These are phyloP conservation scores for Nothoprocta pentlandii DNA, from an alignment of 2,113 vertebrate species.

Conservation along the genomic window DNA sequence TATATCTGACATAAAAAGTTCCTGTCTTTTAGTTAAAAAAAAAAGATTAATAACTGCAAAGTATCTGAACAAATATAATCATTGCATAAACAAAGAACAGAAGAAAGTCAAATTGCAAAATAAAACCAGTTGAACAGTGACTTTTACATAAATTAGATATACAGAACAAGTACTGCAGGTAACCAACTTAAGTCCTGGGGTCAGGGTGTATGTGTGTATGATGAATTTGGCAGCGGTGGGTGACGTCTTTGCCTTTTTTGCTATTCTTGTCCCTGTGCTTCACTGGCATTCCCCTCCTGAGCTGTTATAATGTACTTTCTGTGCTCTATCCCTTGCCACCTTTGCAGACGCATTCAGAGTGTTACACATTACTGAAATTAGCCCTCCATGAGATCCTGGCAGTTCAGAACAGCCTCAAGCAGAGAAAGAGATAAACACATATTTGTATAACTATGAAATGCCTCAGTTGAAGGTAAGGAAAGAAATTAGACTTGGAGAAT, in stretches of 20 bases:
- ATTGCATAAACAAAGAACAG: background rate
- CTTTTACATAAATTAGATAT: background rate
- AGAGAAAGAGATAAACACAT: slow-evolving; percentile 63
- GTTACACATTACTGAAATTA: slow-evolving; percentile 58
- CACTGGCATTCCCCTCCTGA: background rate
- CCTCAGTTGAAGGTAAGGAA: slow-evolving; percentile 68
- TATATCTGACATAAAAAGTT: slow-evolving; percentile 35
- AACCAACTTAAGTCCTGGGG: background rate
- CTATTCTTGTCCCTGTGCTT: background rate
- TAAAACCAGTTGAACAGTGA: background rate
- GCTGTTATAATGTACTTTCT: background rate
- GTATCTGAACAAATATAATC: background rate
- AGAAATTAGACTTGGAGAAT: slow-evolving; percentile 59
- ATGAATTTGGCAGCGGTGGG: background rate
- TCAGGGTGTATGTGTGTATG: background rate
- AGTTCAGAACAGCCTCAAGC: slow-evolving; percentile 65
- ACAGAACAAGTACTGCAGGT: background rate
- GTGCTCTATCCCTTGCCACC: slow-evolving; percentile 6
- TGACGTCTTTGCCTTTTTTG: background rate
- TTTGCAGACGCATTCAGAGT: slow-evolving; percentile 38
- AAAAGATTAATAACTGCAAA: background rate
- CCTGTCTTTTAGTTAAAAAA: background rate
- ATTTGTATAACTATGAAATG: slow-evolving; percentile 66
- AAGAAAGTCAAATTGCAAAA: background rate
- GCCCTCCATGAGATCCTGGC: slow-evolving; percentile 55